Evolutionary conservation across 2,797 vertebrate genomes (phyloP).

Genomic region (Coccyzus lansbergi): DNA sequence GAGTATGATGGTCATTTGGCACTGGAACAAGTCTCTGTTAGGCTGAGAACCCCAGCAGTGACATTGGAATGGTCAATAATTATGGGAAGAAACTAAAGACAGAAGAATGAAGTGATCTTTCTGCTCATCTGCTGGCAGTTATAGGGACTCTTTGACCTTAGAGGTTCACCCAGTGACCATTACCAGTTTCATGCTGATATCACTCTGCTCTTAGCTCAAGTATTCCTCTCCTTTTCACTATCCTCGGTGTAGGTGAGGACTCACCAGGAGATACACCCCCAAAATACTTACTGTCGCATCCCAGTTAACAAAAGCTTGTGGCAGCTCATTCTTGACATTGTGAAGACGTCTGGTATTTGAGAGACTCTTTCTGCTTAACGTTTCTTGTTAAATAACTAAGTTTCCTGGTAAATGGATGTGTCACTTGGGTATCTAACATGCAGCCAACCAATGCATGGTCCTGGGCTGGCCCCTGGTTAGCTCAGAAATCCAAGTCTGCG

Average conservation of each 20-base stretch:
- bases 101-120: background rate
- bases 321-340: background rate
- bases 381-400: background rate
- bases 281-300: background rate
- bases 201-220: rapidly evolving
- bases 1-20: background rate
- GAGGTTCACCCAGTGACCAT: background rate
- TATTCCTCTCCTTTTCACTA: background rate
- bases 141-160: background rate
- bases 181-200: background rate
- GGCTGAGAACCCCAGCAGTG: background rate
- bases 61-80: background rate
- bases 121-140: background rate
- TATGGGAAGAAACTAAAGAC: background rate
- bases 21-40: background rate
- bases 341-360: background rate
- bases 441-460: rapidly evolving
- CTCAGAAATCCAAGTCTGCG: background rate
- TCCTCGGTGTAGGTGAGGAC: background rate
- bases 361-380: background rate
- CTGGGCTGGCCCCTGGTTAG: background rate
- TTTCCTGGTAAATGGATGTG: background rate
- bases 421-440: background rate
- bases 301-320: background rate
- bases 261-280: background rate